Evolutionary conservation across 1,140 invertebrate species (phyloP).

Genomic region (Latrodectus geometricus): DNA sequence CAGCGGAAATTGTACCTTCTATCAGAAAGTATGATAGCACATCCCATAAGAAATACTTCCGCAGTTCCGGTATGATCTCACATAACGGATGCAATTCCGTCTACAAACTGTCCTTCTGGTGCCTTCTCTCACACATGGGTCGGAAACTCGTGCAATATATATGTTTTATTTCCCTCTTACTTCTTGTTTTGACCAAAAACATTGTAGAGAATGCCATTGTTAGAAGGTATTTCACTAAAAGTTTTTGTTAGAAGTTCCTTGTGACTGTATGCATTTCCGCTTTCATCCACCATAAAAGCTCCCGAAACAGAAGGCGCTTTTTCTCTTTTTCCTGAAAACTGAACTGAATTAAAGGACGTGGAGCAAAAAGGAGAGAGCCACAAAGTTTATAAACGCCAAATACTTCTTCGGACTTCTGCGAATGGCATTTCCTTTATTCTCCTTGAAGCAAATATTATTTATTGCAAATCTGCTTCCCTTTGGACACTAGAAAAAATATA

Average conservation of each 20-base stretch:
- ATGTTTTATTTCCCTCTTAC: slow-evolving; percentile 32
- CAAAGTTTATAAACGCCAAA: too few species aligned
- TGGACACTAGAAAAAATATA: too few species aligned
- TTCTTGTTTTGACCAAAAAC: not conserved
- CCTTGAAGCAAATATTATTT: too few species aligned
- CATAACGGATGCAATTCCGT: slow-evolving; percentile 55
- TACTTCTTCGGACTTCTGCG: too few species aligned
- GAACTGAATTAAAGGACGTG: too few species aligned
- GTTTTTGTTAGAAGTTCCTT: slow-evolving; percentile 24
- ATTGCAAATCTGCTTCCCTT: too few species aligned
- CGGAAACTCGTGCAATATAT: slow-evolving; percentile 33
- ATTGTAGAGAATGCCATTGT: slow-evolving; percentile 18
- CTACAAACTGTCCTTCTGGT: slow-evolving; percentile 33
- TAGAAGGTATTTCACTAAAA: slow-evolving; percentile 25
- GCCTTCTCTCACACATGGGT: not conserved
- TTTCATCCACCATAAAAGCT: not conserved
- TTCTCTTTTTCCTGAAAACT: too few species aligned
- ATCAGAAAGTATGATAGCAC: slow-evolving; percentile 49
- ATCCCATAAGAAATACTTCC: slow-evolving; percentile 51
- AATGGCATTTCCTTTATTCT: too few species aligned
- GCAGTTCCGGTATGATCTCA: slow-evolving; percentile 54
- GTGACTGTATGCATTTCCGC: not conserved
- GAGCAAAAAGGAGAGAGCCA: too few species aligned
- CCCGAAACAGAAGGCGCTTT: not conserved
- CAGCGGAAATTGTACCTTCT: slow-evolving; percentile 55